Percentiles rank a stretch among this genome's conserved stretches.
Conservation (phyloP, 2,888 invertebrate species). For the Idaea straminata region DNA sequence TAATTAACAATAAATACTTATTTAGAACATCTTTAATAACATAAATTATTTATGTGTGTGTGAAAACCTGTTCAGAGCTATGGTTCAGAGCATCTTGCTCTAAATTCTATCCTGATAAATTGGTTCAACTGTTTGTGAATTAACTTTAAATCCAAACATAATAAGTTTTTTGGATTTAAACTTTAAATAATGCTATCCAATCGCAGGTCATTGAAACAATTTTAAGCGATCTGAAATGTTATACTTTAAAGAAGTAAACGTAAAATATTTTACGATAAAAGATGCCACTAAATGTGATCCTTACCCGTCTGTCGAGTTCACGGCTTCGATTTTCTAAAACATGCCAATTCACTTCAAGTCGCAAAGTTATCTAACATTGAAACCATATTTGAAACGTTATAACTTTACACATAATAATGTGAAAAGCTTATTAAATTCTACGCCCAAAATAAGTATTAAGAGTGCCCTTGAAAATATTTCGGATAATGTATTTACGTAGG, state of each 20-base stretch:
- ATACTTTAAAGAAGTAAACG: background rate
- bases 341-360: conserved; percentile 6
- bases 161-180: too few relatives aligned
- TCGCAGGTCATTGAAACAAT: background rate
- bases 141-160: too few relatives aligned
- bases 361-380: conserved; percentile 8
- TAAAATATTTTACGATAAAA: background rate
- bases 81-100: too few relatives aligned
- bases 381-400: background rate
- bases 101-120: too few relatives aligned
- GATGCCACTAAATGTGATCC: background rate
- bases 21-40: too few relatives aligned
- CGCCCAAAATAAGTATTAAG: background rate
- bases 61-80: too few relatives aligned
- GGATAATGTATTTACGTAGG: background rate
- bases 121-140: too few relatives aligned
- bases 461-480: background rate
- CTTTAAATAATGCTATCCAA: too few relatives aligned
- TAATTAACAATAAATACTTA: too few relatives aligned
- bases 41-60: too few relatives aligned
- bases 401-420: background rate
- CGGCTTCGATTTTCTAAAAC: background rate
- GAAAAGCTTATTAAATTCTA: background rate
- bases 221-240: background rate
- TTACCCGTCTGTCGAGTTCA: background rate